A percentile compares a stretch with the other conserved stretches of the same genome.
Conservation (phyloP, 2,888 invertebrate genomes). For the Ichneumon xanthorius region DNA sequence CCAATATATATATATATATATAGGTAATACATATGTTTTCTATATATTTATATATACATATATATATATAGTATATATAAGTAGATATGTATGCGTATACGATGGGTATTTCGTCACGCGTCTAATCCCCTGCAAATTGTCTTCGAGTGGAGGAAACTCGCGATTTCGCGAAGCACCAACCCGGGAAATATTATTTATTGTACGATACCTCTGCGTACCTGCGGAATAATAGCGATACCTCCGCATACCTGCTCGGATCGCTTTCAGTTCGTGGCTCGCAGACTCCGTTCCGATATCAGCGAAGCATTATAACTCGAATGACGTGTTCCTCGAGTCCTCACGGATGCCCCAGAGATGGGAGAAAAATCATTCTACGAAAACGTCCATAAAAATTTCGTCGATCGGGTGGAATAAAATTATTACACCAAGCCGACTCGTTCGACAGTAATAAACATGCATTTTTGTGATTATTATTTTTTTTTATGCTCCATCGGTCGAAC, state of each 20-base stretch:
- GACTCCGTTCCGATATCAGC: not conserved
- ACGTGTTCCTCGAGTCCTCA: not conserved
- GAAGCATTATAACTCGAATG: not conserved
- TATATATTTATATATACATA: no score
- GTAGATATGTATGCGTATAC: not conserved
- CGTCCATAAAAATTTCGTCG: not conserved
- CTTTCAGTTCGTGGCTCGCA: not conserved
- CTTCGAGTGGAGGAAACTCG: not conserved
- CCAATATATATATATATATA: no score
- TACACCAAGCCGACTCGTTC: not conserved
- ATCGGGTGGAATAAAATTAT: not conserved
- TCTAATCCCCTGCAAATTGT: conserved; percentile 15
- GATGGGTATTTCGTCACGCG: conserved; percentile 1
- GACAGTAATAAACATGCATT: not conserved
- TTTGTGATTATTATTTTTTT: not conserved
- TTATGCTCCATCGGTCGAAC: not conserved
- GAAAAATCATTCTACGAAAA: not conserved
- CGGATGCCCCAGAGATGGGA: not conserved
- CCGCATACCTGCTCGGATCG: not conserved
- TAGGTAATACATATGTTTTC: no score
- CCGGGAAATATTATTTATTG: conserved; percentile 35
- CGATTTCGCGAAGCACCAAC: not conserved
- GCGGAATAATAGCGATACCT: conserved; percentile 11
- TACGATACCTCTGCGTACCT: not conserved
- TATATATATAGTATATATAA: no score